Conservation (phyloP, 2,888 invertebrate species). For the Tipula confusa region DNA sequence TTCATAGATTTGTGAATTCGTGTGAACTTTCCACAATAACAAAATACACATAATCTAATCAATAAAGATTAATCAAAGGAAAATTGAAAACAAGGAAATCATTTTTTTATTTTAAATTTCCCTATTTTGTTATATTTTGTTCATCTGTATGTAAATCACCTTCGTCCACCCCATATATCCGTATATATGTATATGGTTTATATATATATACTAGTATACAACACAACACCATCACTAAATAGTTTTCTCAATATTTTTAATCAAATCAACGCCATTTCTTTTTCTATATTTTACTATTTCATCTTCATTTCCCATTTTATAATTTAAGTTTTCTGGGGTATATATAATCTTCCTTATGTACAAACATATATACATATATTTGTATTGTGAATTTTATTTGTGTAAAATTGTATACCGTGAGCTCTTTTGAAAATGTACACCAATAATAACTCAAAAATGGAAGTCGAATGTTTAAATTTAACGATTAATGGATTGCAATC, state of each 20-base stretch:
- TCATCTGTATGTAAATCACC: background rate
- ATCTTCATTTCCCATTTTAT: background rate
- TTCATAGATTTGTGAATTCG: background rate
- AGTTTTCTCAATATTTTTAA: conserved; percentile 20
- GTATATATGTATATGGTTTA: background rate
- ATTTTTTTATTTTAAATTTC: background rate
- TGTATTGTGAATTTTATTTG: background rate
- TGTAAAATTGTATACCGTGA: too few relatives aligned
- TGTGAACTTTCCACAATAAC: conserved; percentile 3
- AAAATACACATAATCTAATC: conserved; percentile 25
- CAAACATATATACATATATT: background rate
- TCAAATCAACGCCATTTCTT: conserved; percentile 25
- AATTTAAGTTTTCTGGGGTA: background rate
- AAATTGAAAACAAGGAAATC: conserved; percentile 14
- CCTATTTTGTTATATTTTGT: background rate
- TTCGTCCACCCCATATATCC: background rate
- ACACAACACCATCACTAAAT: background rate
- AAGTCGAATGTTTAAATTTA: too few relatives aligned
- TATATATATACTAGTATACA: background rate
- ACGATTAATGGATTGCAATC: too few relatives aligned
- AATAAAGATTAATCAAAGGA: conserved; percentile 25
- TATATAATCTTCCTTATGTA: background rate
- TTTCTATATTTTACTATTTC: background rate
- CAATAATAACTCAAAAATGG: too few relatives aligned
- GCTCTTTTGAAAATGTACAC: too few relatives aligned